Percentiles rank a stretch among this genome's conserved stretches.
Evolutionary conservation across 2,113 vertebrate species (phyloP).

Genomic region (Sterrhoptilus dennistouni): DNA sequence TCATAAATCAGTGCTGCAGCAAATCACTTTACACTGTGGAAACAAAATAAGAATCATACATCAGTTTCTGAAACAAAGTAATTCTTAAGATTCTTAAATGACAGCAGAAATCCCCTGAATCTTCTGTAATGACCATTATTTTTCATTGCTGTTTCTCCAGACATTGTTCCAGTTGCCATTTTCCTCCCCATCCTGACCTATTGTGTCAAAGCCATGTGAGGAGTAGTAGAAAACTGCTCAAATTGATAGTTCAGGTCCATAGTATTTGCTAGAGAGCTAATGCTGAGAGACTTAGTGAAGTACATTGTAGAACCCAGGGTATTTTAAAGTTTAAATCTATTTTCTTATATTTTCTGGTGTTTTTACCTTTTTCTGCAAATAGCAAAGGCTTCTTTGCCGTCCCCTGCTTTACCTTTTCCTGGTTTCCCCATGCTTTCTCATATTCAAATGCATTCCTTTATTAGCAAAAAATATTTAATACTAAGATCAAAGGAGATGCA

Average conservation of each 20-base stretch:
- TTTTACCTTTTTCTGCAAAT: background rate
- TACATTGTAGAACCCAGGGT: fast-evolving
- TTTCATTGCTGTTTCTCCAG: background rate
- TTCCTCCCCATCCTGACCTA: background rate
- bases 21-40: background rate
- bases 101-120: background rate
- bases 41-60: background rate
- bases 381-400: background rate
- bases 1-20: background rate
- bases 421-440: background rate
- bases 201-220: background rate
- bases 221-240: background rate
- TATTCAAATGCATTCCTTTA: background rate
- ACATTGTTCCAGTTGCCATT: background rate
- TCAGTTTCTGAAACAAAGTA: background rate
- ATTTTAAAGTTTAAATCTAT: background rate
- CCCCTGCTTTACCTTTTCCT: background rate
- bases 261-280: background rate
- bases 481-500: background rate
- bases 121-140: background rate
- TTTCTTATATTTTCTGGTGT: background rate
- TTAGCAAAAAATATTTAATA: background rate
- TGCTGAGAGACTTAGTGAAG: background rate
- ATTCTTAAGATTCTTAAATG: background rate
- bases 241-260: background rate